These are phyloP conservation scores for Varecia variegata DNA, from an alignment of 2,797 vertebrate species.

Conservation along the genomic window DNA sequence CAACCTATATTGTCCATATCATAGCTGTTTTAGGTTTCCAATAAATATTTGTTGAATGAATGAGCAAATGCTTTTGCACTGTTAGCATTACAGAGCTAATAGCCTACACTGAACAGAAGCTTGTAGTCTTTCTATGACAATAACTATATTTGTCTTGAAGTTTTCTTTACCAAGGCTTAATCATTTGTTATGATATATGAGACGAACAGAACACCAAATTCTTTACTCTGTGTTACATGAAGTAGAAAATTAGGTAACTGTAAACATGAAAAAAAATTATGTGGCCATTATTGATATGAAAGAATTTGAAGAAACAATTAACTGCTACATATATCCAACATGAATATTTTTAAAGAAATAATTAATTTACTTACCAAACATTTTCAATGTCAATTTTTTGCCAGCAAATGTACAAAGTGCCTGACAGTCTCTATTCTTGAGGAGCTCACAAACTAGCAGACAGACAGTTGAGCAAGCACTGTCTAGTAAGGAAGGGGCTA, in stretches of 20 bases:
- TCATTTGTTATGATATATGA: background rate
- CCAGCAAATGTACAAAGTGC: background rate
- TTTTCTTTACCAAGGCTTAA: background rate
- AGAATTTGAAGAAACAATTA: background rate
- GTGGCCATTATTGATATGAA: background rate
- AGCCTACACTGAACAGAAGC: background rate
- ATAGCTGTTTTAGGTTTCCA: background rate
- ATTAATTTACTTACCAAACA: background rate
- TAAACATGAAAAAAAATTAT: background rate
- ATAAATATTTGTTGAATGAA: background rate
- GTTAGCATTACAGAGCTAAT: background rate
- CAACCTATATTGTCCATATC: background rate
- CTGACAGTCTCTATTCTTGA: background rate
- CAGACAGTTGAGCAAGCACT: background rate
- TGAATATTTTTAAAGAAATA: background rate
- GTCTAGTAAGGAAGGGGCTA: background rate
- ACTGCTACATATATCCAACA: background rate
- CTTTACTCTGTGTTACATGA: background rate
- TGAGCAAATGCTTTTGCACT: background rate
- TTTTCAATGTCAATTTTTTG: background rate
- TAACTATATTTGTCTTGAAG: background rate
- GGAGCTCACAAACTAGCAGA: background rate
- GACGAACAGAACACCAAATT: background rate
- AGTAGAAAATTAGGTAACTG: background rate
- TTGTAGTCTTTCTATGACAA: background rate